Base-by-base conservation (phyloP, 2,888 invertebrate species). In the Drosophila bunnanda region DNA sequence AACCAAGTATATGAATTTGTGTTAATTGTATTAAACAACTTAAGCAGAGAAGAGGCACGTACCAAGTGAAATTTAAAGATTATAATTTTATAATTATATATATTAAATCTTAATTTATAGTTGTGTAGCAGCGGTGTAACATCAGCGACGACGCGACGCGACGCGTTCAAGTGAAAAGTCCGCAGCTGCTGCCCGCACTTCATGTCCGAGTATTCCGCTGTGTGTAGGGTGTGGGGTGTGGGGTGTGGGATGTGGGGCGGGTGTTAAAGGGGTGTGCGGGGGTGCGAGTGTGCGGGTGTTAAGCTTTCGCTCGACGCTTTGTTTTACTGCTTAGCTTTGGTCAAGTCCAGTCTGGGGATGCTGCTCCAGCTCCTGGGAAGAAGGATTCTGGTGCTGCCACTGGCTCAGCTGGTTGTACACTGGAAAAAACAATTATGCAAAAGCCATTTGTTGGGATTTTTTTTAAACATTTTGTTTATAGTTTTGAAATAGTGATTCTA, bases 241-340 rank as follows among this genome's bases (percentile, higher is more conserved):
- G 5, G 22, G 13, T 10, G 39, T 4, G 34, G 32, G 12, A 60
- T 30, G 55, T 41, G 5, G 2, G 2, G 65, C 39, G 22, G 41
- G 56, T 52, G 43, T 17, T n/a, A 59, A 46, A 52, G 30, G 46
- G 22, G 43, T 46, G 44, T 44, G 43, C 43, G 15, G 8, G 13
- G 28, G 25, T 39, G n/a, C 38, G 30, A 17, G 44, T 69, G 56
- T 58, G 59, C 58, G 50, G 66, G 64, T 67, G 82, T 62, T 71
- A 67, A 81, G 82, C 82, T 84, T 71, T 79, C 76, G 85, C 59
- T 76, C 69, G 71, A 55, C 62, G 82, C 80, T 82, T 82, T 82
- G 85, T 82, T 85, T 85, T 75, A 82, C 77, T 80, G 82, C 85
- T 82, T 82, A 71, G 85, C 68, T 69, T 61, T 52, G 70, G 55